Conservation (phyloP, 1,140 invertebrate species). For the Rhyacophila brunnea region DNA sequence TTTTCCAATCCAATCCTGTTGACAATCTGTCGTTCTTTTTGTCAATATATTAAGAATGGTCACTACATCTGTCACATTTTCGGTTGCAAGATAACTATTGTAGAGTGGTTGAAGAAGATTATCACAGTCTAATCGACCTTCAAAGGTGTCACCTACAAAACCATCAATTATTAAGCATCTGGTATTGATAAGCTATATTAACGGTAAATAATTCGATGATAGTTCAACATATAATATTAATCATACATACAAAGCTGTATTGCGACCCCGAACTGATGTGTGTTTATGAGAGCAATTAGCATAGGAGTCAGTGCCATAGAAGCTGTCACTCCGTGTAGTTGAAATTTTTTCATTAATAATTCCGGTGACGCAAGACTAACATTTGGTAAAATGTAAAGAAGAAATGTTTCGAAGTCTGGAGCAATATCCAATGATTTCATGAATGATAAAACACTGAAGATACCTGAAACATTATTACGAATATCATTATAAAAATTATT, state of each 20-base stretch:
- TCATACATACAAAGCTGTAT: conserved; percentile 47
- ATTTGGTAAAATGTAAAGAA: conserved; percentile 53
- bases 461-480: too few species aligned
- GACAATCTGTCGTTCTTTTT: conserved; percentile 11
- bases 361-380: conserved; percentile 51
- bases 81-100: conserved; percentile 29
- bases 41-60: conserved; percentile 38
- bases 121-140: conserved; percentile 35
- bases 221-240: conserved; percentile 15
- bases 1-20: conserved; percentile 35
- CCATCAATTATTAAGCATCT: neutral
- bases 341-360: conserved; percentile 51
- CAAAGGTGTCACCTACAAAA: conserved; percentile 29
- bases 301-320: conserved; percentile 49
- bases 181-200: neutral
- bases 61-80: conserved; percentile 33
- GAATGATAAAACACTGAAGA: conserved; percentile 52
- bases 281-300: conserved; percentile 48
- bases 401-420: conserved; percentile 54
- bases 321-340: conserved; percentile 43
- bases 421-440: conserved; percentile 53
- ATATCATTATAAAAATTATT: too few species aligned
- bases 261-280: conserved; percentile 47
- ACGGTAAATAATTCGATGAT: conserved; percentile 10
- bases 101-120: conserved; percentile 37